Percentiles rank a stretch among this genome's conserved stretches.
Evolutionary conservation across 2,888 invertebrate species (phyloP).

Genomic region (Brenthis hecate): DNA sequence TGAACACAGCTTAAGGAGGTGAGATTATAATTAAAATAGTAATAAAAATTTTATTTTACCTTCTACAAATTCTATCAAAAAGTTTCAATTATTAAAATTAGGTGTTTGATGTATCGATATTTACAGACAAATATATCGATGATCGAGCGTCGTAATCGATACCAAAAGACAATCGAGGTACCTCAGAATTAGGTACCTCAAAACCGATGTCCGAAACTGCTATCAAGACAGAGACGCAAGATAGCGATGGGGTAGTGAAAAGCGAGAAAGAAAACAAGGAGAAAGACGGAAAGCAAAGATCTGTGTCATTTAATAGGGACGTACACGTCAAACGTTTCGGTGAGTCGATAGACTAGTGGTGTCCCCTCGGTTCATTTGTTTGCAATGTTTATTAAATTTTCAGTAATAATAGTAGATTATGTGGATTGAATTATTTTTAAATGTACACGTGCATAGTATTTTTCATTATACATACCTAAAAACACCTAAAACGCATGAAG

Average conservation of each 20-base stretch:
- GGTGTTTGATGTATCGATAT: constrained; percentile 36
- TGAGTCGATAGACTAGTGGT: constrained; percentile 72
- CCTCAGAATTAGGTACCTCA: constrained; percentile 65
- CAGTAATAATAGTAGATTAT: not conserved
- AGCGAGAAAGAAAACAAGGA: constrained; percentile 63
- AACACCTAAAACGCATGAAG: no score
- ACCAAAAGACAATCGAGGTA: constrained; percentile 55
- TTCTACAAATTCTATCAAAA: not conserved
- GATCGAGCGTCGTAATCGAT: constrained; percentile 54
- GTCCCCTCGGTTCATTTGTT: constrained; percentile 36
- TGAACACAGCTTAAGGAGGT: constrained; percentile 48
- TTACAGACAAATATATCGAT: constrained; percentile 75
- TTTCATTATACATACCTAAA: no score
- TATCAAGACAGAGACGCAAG: constrained; percentile 67
- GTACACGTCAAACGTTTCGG: constrained; percentile 95
- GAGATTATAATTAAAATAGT: constrained; percentile 25
- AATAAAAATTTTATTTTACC: not conserved
- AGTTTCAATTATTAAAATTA: not conserved
- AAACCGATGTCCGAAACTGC: constrained; percentile 74
- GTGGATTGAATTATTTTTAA: not conserved
- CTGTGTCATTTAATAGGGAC: constrained; percentile 95
- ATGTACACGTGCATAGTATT: no score
- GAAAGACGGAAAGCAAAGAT: constrained; percentile 80
- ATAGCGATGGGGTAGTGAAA: constrained; percentile 68
- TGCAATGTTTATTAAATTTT: constrained; percentile 25